A percentile compares a stretch with the other conserved stretches of the same genome.
Evolutionary conservation across 1,140 invertebrate species (phyloP).

Genomic region (Drosophila seguyi): DNA sequence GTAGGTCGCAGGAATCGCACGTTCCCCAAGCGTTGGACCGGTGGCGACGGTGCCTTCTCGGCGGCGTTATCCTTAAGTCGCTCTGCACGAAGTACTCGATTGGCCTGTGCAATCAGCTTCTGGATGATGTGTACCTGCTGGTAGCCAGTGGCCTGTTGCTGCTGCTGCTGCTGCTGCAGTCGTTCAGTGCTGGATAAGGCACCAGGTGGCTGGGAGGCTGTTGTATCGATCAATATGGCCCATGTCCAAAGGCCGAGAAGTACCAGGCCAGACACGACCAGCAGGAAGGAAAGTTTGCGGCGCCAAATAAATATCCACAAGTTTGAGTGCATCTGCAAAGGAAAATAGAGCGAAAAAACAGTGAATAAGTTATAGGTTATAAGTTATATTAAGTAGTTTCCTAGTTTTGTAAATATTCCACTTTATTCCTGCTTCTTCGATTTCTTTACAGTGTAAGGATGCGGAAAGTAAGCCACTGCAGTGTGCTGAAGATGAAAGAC

Average conservation of each 20-base stretch:
- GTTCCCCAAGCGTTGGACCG: constrained; percentile 57
- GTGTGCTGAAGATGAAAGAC: constrained; percentile 27
- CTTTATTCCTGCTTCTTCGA: background rate
- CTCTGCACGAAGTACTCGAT: constrained; percentile 74
- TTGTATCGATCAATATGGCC: constrained; percentile 75
- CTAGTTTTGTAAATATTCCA: no score
- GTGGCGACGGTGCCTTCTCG: constrained; percentile 2
- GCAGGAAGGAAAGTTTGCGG: constrained; percentile 78
- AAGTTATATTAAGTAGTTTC: no score
- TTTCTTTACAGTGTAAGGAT: constrained; percentile 10
- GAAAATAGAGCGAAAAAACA: background rate
- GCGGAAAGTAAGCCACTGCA: constrained; percentile 25
- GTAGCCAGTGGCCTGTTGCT: constrained; percentile 36
- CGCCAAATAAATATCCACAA: constrained; percentile 81
- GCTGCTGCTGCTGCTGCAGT: constrained; percentile 28
- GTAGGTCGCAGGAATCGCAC: constrained; percentile 77
- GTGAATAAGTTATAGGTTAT: background rate
- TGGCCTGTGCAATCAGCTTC: constrained; percentile 81
- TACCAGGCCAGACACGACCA: constrained; percentile 64
- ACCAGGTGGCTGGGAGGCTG: constrained; percentile 29
- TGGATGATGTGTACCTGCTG: constrained; percentile 79
- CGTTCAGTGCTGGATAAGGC: constrained; percentile 22
- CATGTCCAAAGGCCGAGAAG: constrained; percentile 80
- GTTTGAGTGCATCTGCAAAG: constrained; percentile 81
- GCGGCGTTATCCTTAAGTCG: constrained; percentile 60